These are phyloP conservation scores for Chamaedrilus cognettii DNA, from an alignment of 2,888 invertebrate genomes.

Conservation along the genomic window DNA sequence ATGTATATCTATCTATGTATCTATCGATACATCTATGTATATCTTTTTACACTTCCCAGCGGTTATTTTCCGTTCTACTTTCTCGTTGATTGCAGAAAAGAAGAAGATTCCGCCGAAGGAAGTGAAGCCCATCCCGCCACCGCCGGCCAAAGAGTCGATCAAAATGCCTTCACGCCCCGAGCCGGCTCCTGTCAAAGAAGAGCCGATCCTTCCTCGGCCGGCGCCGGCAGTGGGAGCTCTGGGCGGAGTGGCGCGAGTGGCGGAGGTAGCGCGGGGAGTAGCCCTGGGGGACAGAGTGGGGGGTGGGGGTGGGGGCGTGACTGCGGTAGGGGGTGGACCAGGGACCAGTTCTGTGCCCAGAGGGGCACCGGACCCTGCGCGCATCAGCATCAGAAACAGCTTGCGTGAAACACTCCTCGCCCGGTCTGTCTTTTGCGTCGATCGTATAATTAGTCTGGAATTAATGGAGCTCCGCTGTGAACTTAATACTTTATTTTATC, in stretches of 20 bases:
- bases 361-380: slow-evolving; percentile 56
- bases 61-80: not conserved
- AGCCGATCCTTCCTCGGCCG: not conserved
- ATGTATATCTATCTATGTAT: too few relatives aligned
- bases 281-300: not conserved
- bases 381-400: slow-evolving; percentile 82
- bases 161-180: not conserved
- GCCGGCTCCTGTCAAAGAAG: not conserved
- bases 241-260: not conserved
- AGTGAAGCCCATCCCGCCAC: not conserved
- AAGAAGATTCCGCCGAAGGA: slow-evolving; percentile 12
- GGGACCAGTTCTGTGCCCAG: not conserved
- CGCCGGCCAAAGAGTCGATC: not conserved
- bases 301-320: too few relatives aligned
- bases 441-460: too few relatives aligned
- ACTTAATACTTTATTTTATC: too few relatives aligned
- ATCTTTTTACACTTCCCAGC: too few relatives aligned
- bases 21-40: too few relatives aligned
- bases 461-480: too few relatives aligned
- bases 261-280: not conserved
- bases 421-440: slow-evolving; percentile 42
- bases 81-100: slow-evolving; percentile 3
- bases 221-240: not conserved
- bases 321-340: not conserved
- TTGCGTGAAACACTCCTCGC: slow-evolving; percentile 61